A percentile compares a stretch with the other conserved stretches of the same genome.
Evolutionary conservation across 2,113 vertebrate genomes (phyloP).

Genomic region (Synchiropus splendidus): DNA sequence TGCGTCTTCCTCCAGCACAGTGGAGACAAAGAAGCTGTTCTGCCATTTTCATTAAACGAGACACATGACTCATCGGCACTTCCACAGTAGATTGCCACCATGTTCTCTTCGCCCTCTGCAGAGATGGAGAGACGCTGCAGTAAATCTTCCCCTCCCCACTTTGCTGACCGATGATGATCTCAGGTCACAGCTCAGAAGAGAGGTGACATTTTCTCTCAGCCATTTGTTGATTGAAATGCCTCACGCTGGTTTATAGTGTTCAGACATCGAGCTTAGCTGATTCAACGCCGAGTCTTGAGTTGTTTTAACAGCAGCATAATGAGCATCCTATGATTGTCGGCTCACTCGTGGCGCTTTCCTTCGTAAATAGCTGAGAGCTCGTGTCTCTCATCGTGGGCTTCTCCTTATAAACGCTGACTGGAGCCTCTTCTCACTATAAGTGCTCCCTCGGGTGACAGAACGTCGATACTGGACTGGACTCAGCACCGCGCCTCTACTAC

Average conservation of each 20-base stretch:
- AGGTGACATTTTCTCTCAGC: too few relatives aligned
- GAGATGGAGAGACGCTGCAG: conserved; percentile 39
- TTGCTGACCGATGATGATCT: conserved; percentile 58
- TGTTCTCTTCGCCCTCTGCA: conserved; percentile 39
- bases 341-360: not conserved
- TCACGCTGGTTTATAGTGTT: too few relatives aligned
- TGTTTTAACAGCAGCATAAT: too few relatives aligned
- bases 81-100: conserved; percentile 10
- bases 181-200: conserved; percentile 47
- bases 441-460: conserved; percentile 44
- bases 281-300: too few relatives aligned
- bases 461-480: conserved; percentile 51
- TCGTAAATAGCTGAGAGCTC: conserved; percentile 12
- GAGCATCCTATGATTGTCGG: too few relatives aligned
- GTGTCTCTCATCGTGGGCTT: conserved; percentile 26
- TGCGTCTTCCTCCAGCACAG: too few relatives aligned
- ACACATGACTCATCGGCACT: not conserved
- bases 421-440: conserved; percentile 32
- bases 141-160: conserved; percentile 33
- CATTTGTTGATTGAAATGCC: too few relatives aligned
- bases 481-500: conserved; percentile 44
- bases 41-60: too few relatives aligned
- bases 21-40: too few relatives aligned
- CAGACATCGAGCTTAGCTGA: too few relatives aligned
- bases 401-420: conserved; percentile 42